Evolutionary conservation across 2,888 invertebrate species (phyloP).

Genomic region (Thereva unica): DNA sequence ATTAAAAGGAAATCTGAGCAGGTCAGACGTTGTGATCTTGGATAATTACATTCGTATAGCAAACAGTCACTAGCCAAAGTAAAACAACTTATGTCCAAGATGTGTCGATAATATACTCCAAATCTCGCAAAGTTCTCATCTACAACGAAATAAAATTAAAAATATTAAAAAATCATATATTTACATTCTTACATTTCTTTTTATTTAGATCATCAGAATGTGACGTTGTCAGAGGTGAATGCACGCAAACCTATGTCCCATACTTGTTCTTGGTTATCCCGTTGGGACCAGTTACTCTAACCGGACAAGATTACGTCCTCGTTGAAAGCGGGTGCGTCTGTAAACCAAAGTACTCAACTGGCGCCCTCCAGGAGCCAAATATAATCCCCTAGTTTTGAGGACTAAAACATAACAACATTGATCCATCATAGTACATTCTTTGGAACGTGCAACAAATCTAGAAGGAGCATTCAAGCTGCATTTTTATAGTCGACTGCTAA

Average conservation of each 20-base stretch:
- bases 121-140: no score
- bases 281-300: conserved; percentile 84
- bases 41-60: no score
- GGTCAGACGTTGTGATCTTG: no score
- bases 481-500: no score
- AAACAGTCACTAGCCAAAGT: no score
- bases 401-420: background rate
- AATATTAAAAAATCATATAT: background rate
- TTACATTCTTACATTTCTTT: conserved; percentile 2
- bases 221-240: conserved; percentile 85
- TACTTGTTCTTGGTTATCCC: conserved; percentile 90
- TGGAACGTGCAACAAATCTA: conserved; percentile 26
- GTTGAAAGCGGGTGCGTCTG: conserved; percentile 95
- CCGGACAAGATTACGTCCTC: conserved; percentile 92
- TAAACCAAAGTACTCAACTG: conserved; percentile 63
- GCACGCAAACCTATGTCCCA: conserved; percentile 85
- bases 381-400: conserved; percentile 55
- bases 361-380: conserved; percentile 58
- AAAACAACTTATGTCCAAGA: no score
- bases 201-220: conserved; percentile 81
- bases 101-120: no score
- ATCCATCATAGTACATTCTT: conserved; percentile 13
- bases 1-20: no score
- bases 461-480: background rate
- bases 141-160: no score